Evolutionary conservation across 1,140 invertebrate genomes (phyloP), one percentile per base, ranked within the genome.

Genomic region (Drosophila neocordata): DNA sequence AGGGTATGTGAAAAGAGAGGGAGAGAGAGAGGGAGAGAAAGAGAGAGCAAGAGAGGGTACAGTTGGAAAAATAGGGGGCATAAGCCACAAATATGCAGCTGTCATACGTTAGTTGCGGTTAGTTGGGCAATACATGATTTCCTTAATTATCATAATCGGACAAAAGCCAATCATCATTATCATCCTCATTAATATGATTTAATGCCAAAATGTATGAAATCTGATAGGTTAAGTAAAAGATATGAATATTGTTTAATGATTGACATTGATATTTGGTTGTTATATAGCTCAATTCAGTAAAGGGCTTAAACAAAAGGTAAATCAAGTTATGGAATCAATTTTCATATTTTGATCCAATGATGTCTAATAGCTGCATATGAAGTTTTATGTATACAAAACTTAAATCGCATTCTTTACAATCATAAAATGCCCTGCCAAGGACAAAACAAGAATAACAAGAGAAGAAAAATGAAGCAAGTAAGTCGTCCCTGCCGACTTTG

Each of bases 51-150:
- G 15, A 6, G 15, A 44, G n/a, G n/a, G n/a, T n/a, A n/a, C n/a
- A n/a, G n/a, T n/a, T n/a, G n/a, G n/a, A n/a, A n/a, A n/a, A 24
- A 24, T 24, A 24, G 22, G 22, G 22, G 22, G 22, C 15, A 20
- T 61, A 68, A 60, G 27, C 82, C 78, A 81, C 82, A 85, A 74
- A 64, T 61, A 81, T 87, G 73, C 67, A 68, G 65, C 59, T 67
- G 62, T 67, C 64, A 74, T 44, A 59, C 57, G 51, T 38, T 24
- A 35, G 6, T 62, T 74, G 79, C 58, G 81, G 81, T 85, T 71
- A 34, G 69, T 52, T 68, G 57, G 70, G 58, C 22, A 56, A 69
- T 52, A 58, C 41, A 8, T 59, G 65, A 79, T 77, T 83, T 73
- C 74, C 80, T 76, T 73, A 55, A 20, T 48, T 48, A 56, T 79